Base-by-base conservation (phyloP, 92 coral and sea anemone genomes). In the Epizoanthus rinbou region DNA sequence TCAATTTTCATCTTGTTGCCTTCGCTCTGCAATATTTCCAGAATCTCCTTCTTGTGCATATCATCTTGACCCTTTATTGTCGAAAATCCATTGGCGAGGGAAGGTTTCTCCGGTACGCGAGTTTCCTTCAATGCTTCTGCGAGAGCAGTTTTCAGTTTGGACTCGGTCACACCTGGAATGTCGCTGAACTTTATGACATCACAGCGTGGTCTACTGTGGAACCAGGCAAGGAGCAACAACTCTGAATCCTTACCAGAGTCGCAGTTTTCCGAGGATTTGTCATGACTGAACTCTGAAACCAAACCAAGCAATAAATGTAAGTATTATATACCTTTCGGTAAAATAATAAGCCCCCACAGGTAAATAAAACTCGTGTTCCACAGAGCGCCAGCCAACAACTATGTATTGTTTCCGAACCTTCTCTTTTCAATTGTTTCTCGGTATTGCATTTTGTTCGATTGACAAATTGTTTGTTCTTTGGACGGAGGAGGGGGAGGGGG, bases 151-250 rank as follows among this genome's bases (percentile, higher is more conserved):
- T 71, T 71, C 31, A 71, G 75, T 71, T 71, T 71, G 21, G 57
- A 41, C 57, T 71, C 75, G 8, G 31, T 47, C 75, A 71, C 19
- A 71, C 75, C 75, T 8, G 54, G 56, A 39, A 71, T 71, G 57
- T 71, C 75, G 57, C 57, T 39, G 24, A 71, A 71, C n/a, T 71
- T 71, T 14, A 54, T 43, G 28, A 71, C 75, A 58, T 41, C 54
- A 71, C 57, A 2, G 16, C 57, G 75, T 2, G 75, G 75, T 71
- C 31, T 71, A 35, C 75, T 71, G 57, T 71, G 75, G 9, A 71
- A 33, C 75, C 75, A 71, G n/a, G 75, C 75, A 22, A 71, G 58
- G 15, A 71, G 75, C 11, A 39, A 19, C 58, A 71, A 17, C 31
- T 71, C 58, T 14, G 75, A 37, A 33, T 71, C 75, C 15, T 33